phyloP scores from a whole-genome alignment of 2,888 invertebrate species.

The Papilio demoleus region DNA sequence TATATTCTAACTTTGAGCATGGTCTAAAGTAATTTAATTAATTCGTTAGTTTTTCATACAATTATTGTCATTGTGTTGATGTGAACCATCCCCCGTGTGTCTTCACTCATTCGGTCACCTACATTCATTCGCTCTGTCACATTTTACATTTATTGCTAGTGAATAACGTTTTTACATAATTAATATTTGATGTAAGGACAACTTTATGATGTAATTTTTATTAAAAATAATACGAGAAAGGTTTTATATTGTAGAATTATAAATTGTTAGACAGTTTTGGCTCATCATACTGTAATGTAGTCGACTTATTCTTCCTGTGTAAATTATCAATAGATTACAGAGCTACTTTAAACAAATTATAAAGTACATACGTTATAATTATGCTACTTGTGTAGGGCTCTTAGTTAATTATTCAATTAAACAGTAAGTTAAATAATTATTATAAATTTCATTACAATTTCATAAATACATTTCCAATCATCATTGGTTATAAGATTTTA shows the following conservation, averaged over 20 bases:
- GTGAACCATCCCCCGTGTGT: constrained; percentile 60
- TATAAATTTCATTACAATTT: no score
- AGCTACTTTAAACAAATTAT: no score
- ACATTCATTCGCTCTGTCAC: constrained; percentile 27
- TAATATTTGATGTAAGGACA: neutral
- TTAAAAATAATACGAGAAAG: neutral
- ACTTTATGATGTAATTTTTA: neutral
- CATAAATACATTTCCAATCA: no score
- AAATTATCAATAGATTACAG: no score
- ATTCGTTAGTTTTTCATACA: constrained; percentile 12
- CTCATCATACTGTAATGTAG: neutral
- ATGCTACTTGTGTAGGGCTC: no score
- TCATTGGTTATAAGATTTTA: no score
- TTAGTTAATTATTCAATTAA: no score
- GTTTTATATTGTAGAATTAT: neutral
- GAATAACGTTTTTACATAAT: constrained; percentile 17
- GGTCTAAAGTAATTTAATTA: constrained; percentile 39
- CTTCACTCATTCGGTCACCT: constrained; percentile 72
- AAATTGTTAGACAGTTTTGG: neutral
- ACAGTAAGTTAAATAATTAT: no score
- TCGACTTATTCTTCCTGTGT: neutral
- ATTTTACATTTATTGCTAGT: constrained; percentile 30
- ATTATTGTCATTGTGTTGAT: constrained; percentile 54
- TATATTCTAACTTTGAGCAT: constrained; percentile 45
- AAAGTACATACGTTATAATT: no score